Percentiles rank a stretch among this genome's conserved stretches.
phyloP scores from a whole-genome alignment of 2,888 invertebrate species.

The Nomada ruficornis region DNA sequence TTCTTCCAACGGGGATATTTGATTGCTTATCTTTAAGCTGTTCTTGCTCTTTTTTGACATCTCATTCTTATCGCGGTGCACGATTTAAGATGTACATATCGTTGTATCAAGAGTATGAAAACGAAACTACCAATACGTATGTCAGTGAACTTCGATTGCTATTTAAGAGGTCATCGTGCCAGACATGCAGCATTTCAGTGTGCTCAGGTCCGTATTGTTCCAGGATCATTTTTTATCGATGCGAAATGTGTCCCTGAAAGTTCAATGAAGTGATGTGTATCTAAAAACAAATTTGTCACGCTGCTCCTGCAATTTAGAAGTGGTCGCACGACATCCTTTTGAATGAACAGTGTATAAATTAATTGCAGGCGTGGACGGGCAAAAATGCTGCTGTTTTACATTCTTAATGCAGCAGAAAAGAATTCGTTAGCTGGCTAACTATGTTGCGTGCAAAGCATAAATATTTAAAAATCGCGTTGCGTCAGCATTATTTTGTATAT shows the following conservation, averaged over 20 bases:
- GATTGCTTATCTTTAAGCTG: neutral
- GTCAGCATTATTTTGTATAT: constrained; percentile 21
- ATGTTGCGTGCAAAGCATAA: neutral
- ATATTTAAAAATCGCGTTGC: constrained; percentile 16
- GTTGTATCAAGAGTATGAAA: constrained; percentile 80
- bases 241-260: neutral
- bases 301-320: neutral
- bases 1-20: constrained; percentile 4
- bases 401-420: neutral
- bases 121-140: constrained; percentile 71
- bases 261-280: neutral
- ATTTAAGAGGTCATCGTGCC: constrained; percentile 73
- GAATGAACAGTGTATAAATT: neutral
- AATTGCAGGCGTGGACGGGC: too few relatives aligned
- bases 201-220: constrained; percentile 74
- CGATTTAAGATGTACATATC: constrained; percentile 77
- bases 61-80: constrained; percentile 7
- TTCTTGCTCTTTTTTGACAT: neutral
- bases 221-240: neutral
- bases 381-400: neutral
- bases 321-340: neutral
- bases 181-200: constrained; percentile 60
- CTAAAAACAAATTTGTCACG: neutral
- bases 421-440: neutral
- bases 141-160: constrained; percentile 78